Percentiles rank a stretch among this genome's conserved stretches.
phyloP scores from a whole-genome alignment of 1,140 invertebrate genomes.

The Vanessa atalanta region DNA sequence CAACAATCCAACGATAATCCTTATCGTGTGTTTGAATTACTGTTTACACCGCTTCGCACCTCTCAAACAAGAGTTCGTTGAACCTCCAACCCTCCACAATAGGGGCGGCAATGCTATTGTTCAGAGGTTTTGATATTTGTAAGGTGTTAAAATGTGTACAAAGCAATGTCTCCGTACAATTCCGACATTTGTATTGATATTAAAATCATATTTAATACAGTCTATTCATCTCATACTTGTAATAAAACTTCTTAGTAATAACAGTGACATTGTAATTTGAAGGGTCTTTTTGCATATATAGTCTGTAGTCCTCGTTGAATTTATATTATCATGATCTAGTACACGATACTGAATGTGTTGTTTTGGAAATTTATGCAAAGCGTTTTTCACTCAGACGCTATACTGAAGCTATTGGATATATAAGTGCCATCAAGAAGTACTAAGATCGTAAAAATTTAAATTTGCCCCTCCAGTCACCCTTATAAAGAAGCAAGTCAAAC shows the following conservation, averaged over 20 bases:
- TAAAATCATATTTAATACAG: constrained; percentile 19
- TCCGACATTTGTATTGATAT: constrained; percentile 32
- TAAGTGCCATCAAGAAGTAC: constrained; percentile 24
- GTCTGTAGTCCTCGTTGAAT: neutral
- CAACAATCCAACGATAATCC: constrained; percentile 34
- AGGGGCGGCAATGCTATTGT: constrained; percentile 48
- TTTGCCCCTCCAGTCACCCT: constrained; percentile 32
- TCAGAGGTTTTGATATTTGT: constrained; percentile 44
- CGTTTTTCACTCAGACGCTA: constrained; percentile 1
- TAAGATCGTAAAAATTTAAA: constrained; percentile 35
- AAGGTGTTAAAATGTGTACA: constrained; percentile 43
- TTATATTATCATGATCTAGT: neutral
- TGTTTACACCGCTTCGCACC: constrained; percentile 48
- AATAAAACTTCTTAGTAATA: neutral
- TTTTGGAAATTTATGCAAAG: constrained; percentile 4
- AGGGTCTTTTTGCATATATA: neutral
- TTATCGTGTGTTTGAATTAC: constrained; percentile 47
- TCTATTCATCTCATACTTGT: neutral
- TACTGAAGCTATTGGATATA: constrained; percentile 1
- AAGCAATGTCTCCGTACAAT: constrained; percentile 26
- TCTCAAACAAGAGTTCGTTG: constrained; percentile 48
- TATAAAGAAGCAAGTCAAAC: constrained; percentile 36
- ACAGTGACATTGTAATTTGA: neutral
- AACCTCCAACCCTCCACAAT: constrained; percentile 48
- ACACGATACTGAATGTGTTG: neutral